Conservation (phyloP, 2,888 invertebrate species). For the Drosophila kanekoi region DNA sequence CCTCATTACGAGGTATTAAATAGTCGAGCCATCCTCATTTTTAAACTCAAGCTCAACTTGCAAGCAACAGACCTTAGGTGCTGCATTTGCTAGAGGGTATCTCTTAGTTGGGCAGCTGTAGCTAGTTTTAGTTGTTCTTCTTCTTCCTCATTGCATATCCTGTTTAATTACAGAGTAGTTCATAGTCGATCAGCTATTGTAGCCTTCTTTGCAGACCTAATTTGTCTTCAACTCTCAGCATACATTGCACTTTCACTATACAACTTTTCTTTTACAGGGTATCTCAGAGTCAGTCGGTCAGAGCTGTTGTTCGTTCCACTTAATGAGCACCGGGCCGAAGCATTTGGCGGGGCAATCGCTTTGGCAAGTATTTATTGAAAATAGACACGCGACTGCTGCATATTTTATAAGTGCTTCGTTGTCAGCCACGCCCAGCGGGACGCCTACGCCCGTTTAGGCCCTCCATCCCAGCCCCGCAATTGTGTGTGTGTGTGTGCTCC, state of each 20-base stretch:
- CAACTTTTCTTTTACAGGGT: constrained; percentile 20
- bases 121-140: too few species aligned
- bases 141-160: too few species aligned
- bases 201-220: too few species aligned
- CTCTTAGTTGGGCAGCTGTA: background rate
- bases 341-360: constrained; percentile 30
- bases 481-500: constrained; percentile 1
- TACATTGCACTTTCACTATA: too few species aligned
- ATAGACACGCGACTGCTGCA: constrained; percentile 76
- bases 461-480: background rate
- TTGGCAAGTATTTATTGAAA: constrained; percentile 73
- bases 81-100: background rate
- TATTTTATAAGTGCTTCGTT: constrained; percentile 71
- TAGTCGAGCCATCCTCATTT: too few species aligned
- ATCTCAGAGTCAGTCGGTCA: background rate
- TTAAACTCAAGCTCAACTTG: too few species aligned
- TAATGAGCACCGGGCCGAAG: constrained; percentile 41
- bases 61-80: too few species aligned
- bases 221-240: too few species aligned
- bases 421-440: constrained; percentile 4
- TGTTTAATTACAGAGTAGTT: too few species aligned
- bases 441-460: background rate
- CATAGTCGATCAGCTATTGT: too few species aligned
- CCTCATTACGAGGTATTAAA: too few species aligned
- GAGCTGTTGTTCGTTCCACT: constrained; percentile 41